A percentile compares a stretch with the other conserved stretches of the same genome.
Evolutionary conservation across 2,113 vertebrate genomes (phyloP).

Genomic region (Anser brachyrhynchus): DNA sequence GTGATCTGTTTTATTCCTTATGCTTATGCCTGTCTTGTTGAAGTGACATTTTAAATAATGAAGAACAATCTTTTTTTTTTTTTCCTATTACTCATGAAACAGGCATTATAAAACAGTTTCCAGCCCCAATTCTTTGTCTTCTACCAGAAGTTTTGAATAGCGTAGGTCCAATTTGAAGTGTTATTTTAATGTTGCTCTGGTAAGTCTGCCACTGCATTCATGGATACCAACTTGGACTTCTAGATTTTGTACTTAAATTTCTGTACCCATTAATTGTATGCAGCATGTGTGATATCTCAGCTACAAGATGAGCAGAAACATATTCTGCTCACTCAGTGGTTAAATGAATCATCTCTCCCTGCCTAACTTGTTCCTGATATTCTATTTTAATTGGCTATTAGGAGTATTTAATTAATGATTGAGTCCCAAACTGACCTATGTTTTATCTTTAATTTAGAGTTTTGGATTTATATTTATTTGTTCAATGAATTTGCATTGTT

Average conservation of each 20-base stretch:
- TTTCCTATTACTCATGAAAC: neutral
- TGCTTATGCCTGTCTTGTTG: neutral
- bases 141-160: neutral
- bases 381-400: conserved; percentile 42
- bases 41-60: neutral
- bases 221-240: neutral
- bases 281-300: neutral
- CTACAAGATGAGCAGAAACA: neutral
- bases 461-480: conserved; percentile 27
- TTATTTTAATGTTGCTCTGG: neutral
- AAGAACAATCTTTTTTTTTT: neutral
- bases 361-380: conserved; percentile 1
- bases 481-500: conserved; percentile 41
- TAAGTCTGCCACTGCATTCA: neutral
- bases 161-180: neutral
- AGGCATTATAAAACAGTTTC: neutral
- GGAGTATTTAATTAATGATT: neutral
- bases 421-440: neutral
- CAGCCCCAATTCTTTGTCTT: neutral
- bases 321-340: neutral
- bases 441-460: conserved; percentile 22
- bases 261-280: neutral
- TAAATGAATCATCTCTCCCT: neutral
- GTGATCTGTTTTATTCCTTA: neutral
- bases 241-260: neutral